Percentiles rank a stretch among this genome's conserved stretches.
Evolutionary conservation across 2,797 vertebrate species (phyloP).

Genomic region (Sciurus vulgaris): DNA sequence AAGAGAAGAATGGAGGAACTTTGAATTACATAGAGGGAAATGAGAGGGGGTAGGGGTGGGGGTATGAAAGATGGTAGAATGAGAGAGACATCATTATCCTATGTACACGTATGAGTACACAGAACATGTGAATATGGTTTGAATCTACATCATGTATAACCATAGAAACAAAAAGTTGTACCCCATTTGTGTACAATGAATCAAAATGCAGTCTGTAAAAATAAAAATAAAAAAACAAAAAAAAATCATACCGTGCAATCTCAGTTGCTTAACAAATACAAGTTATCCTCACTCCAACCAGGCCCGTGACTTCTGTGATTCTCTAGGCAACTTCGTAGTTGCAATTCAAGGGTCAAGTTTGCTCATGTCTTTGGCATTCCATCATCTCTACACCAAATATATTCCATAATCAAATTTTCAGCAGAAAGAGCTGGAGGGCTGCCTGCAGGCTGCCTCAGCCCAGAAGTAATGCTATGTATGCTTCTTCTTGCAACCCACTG

Average conservation of each 20-base stretch:
- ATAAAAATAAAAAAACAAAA: too few species aligned
- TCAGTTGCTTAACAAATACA: background rate
- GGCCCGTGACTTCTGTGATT: background rate
- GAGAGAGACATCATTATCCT: too few species aligned
- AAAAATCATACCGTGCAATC: background rate
- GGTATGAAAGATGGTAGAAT: too few species aligned
- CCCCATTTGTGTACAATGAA: too few species aligned
- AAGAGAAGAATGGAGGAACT: too few species aligned
- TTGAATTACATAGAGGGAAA: too few species aligned
- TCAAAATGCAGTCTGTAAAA: too few species aligned
- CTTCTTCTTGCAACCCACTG: background rate
- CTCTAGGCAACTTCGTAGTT: background rate
- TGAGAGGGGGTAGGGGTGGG: too few species aligned
- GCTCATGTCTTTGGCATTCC: background rate
- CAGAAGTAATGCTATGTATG: background rate
- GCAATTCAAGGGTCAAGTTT: background rate
- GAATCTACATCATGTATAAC: too few species aligned
- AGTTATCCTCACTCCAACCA: background rate
- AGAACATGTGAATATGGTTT: too few species aligned
- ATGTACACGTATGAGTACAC: too few species aligned
- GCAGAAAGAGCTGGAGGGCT: background rate
- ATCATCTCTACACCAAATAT: background rate
- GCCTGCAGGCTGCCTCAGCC: background rate
- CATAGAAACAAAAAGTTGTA: too few species aligned
- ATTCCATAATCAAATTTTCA: background rate